Base-by-base conservation (phyloP, 2,888 invertebrate species). In the Hirtodrosophila cameraria region DNA sequence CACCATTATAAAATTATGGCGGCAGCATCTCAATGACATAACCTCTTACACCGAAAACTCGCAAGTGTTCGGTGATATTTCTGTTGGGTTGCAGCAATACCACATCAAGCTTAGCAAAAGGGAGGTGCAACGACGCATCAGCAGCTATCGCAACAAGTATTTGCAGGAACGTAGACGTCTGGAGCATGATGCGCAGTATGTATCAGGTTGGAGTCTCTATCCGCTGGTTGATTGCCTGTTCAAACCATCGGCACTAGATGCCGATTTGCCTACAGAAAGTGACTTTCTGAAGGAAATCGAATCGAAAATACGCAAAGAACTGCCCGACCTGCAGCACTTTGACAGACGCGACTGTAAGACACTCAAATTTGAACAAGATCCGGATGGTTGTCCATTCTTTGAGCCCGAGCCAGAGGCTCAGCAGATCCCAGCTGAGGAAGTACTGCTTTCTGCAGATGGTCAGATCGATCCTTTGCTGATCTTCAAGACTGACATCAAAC, bases 51-150 rank as follows among this genome's bases (percentile, higher is more conserved):
- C 73, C 8, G 81, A 81, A 4, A 85, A 87, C 5, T 23, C 76
- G 13, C 72, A 77, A 3, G 62, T 88, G 2, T 88, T 86, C 36
- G 76, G 88, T 0, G 85, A 76, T 0, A 88, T 89, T 2, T 60
- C 87, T 3, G 63, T 71, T 4, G 70, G 63, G 0, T 61, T 89
- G 73, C 78, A 85, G 3, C 69, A 71, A 15, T 67, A 75, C 20
- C 79, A 85, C 7, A 77, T 89, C 16, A 28, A 73, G 1, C 68
- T 89, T 0, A 88, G 86, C 13, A 78, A 87, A 5, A 88, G 88
- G 43, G 89, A 89, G 27, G 87, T 83, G 35, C 81, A 89, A 0
- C 80, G 88, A 2, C 89, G 88, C 36, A 74, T 89, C 16, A 77
- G 68, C 46, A 77, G 54, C 6, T 58, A 89, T 5, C 77, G 85